Conservation (phyloP, 1,140 invertebrate species). For the Lepidostoma basale region DNA sequence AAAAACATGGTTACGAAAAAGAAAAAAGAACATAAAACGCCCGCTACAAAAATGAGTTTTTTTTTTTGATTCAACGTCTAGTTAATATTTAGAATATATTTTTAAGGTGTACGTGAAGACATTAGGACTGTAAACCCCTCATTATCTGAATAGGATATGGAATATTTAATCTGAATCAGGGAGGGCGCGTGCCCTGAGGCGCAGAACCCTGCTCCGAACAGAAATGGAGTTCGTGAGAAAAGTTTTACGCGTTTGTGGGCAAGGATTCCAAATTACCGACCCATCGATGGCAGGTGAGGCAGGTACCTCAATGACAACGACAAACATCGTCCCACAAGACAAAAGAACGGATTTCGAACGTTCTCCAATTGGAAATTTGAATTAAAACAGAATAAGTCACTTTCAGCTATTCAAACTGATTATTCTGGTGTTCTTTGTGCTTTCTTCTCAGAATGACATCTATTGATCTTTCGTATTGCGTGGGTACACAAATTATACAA, state of each 20-base stretch:
- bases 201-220: not conserved
- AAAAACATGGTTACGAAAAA: too few species aligned
- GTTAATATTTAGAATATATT: too few species aligned
- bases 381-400: too few species aligned
- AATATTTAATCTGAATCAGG: constrained; percentile 18
- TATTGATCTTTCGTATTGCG: too few species aligned
- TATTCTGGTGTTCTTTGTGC: too few species aligned
- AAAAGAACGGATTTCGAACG: not conserved
- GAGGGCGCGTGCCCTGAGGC: not conserved
- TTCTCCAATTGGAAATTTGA: too few species aligned
- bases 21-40: too few species aligned
- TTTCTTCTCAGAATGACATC: too few species aligned
- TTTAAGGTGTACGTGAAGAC: constrained; percentile 8
- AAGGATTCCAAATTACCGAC: constrained; percentile 12
- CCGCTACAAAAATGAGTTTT: too few species aligned
- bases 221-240: constrained; percentile 13
- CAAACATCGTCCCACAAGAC: not conserved
- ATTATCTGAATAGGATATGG: constrained; percentile 10
- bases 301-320: not conserved
- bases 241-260: constrained; percentile 21
- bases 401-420: too few species aligned
- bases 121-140: not conserved
- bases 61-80: too few species aligned
- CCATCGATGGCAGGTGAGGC: constrained; percentile 16
- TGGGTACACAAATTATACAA: too few species aligned